phyloP scores from a whole-genome alignment of 2,113 vertebrate species.

The Heterotilapia buettikoferi region DNA sequence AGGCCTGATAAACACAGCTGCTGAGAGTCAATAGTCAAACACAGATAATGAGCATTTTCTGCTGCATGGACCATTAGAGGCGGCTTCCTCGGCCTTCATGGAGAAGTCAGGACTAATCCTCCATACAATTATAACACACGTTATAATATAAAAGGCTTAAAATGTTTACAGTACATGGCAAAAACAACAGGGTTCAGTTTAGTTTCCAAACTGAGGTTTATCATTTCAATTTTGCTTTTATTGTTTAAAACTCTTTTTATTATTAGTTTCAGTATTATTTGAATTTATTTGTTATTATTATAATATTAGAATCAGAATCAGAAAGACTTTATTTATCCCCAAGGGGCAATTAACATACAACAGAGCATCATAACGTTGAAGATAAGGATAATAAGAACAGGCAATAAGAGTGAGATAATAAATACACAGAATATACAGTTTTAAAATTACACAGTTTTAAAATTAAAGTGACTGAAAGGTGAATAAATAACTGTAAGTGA shows the following conservation, averaged over 20 bases:
- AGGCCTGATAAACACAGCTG: not conserved
- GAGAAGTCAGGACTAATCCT: not conserved
- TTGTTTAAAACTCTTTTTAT: fast-evolving
- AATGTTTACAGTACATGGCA: not conserved
- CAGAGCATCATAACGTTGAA: not conserved
- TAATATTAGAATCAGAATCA: not conserved
- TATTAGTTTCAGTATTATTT: not conserved
- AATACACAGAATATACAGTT: not conserved
- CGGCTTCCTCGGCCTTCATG: not conserved
- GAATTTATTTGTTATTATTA: not conserved
- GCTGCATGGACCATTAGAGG: not conserved
- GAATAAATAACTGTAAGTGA: too few relatives aligned
- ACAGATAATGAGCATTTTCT: not conserved
- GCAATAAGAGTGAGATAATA: fast-evolving
- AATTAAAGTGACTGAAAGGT: not conserved
- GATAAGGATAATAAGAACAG: not conserved
- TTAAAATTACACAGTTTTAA: not conserved
- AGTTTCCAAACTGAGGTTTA: not conserved
- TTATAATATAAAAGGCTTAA: not conserved
- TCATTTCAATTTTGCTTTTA: not conserved
- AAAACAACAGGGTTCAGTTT: not conserved
- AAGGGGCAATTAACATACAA: not conserved
- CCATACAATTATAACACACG: not conserved
- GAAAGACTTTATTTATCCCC: not conserved
- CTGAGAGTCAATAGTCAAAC: not conserved